Evolutionary conservation across 2,888 invertebrate genomes (phyloP).

Genomic region (Xylota sylvarum): DNA sequence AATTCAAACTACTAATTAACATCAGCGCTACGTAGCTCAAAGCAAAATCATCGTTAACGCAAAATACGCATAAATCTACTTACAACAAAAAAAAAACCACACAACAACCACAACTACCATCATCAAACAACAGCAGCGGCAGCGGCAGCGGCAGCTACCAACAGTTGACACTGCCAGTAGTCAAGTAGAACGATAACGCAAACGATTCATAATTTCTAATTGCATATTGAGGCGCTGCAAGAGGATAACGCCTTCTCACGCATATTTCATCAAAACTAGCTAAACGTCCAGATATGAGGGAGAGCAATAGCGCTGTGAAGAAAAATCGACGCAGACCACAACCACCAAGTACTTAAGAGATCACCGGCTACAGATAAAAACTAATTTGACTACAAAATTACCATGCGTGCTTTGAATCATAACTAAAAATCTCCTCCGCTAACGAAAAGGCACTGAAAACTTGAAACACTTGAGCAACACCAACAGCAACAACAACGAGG

Average conservation of each 20-base stretch:
- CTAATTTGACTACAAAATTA: slow-evolving; percentile 77
- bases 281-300: slow-evolving; percentile 33
- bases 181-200: slow-evolving; percentile 66
- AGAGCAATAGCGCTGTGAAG: slow-evolving; percentile 8
- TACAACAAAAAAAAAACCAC: background rate
- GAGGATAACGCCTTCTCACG: slow-evolving; percentile 75
- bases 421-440: slow-evolving; percentile 72
- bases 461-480: slow-evolving; percentile 68
- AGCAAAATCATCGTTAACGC: slow-evolving; percentile 42
- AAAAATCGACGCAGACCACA: slow-evolving; percentile 31
- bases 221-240: slow-evolving; percentile 61
- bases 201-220: slow-evolving; percentile 66
- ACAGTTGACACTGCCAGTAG: slow-evolving; percentile 66
- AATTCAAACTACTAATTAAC: slow-evolving; percentile 38
- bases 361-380: slow-evolving; percentile 74
- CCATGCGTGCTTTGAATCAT: slow-evolving; percentile 76
- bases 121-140: background rate
- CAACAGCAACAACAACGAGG: slow-evolving; percentile 44
- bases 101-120: background rate
- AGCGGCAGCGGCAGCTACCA: slow-evolving; percentile 33
- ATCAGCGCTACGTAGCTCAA: background rate
- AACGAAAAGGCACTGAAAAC: slow-evolving; percentile 60
- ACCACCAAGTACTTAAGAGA: slow-evolving; percentile 65
- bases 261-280: slow-evolving; percentile 62
- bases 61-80: slow-evolving; percentile 37